A percentile compares a stretch with the other conserved stretches of the same genome.
These are phyloP conservation scores for Alethe castanea DNA, from an alignment of 2,113 vertebrate species.

Conservation along the genomic window DNA sequence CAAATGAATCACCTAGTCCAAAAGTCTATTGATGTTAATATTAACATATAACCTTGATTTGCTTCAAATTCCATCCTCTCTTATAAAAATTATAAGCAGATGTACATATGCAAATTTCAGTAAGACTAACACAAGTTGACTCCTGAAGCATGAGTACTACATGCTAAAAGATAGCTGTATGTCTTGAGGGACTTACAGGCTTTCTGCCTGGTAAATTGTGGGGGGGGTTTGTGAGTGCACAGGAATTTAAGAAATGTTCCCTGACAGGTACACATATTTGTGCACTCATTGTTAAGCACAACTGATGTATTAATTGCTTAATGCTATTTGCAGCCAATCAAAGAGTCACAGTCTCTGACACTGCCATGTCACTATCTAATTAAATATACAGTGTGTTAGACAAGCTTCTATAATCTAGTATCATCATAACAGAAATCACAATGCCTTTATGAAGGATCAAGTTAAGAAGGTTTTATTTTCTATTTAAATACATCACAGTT, in stretches of 20 bases:
- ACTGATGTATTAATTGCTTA: not conserved
- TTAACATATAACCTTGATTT: not conserved
- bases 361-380: not conserved
- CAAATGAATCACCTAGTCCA: not conserved
- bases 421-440: constrained; percentile 4
- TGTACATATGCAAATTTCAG: not conserved
- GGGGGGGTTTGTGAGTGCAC: not conserved
- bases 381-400: not conserved
- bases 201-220: not conserved
- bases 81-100: not conserved
- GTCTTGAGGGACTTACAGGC: not conserved
- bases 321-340: not conserved
- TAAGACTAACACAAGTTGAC: not conserved
- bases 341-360: not conserved
- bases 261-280: not conserved
- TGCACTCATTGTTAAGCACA: not conserved
- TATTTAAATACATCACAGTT: not conserved
- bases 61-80: not conserved
- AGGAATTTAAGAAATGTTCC: not conserved
- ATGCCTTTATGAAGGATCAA: not conserved
- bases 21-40: not conserved
- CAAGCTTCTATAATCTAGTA: not conserved
- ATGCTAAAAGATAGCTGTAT: not conserved
- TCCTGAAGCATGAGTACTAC: not conserved
- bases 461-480: not conserved